Percentiles rank a stretch among this genome's conserved stretches.
Conservation (phyloP, 2,113 vertebrate species). For the Atherinomorus stipes region DNA sequence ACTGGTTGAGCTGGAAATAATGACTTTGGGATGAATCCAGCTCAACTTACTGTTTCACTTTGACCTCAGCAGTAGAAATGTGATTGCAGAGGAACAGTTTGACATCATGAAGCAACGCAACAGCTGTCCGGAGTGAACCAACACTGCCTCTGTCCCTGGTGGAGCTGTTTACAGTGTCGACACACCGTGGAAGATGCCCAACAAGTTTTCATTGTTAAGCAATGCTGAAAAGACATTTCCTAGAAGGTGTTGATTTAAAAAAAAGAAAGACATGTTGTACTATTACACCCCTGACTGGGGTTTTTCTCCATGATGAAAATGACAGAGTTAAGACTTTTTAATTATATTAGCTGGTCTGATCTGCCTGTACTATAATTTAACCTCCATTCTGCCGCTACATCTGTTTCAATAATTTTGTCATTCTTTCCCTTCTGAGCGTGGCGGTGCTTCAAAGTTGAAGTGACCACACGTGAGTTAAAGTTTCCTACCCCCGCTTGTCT, state of each 20-base stretch:
- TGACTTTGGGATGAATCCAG: background rate
- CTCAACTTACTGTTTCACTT: background rate
- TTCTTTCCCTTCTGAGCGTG: slow-evolving; percentile 66
- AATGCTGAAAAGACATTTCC: slow-evolving; percentile 47
- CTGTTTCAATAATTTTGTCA: slow-evolving; percentile 79
- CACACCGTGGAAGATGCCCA: slow-evolving; percentile 15
- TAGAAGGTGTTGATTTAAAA: slow-evolving; percentile 31
- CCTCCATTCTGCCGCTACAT: slow-evolving; percentile 72
- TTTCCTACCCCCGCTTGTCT: slow-evolving; percentile 73
- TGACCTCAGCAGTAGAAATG: background rate
- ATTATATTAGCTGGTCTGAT: slow-evolving; percentile 56
- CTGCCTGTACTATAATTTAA: slow-evolving; percentile 71
- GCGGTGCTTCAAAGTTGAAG: slow-evolving; percentile 71
- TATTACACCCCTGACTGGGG: slow-evolving; percentile 1
- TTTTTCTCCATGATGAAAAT: slow-evolving; percentile 48
- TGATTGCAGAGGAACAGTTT: slow-evolving; percentile 16
- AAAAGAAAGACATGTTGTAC: slow-evolving; percentile 4
- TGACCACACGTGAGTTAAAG: slow-evolving; percentile 80
- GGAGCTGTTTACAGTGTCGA: slow-evolving; percentile 58
- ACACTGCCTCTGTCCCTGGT: slow-evolving; percentile 26
- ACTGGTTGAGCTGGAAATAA: background rate
- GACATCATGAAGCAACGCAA: slow-evolving; percentile 26
- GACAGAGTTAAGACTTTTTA: slow-evolving; percentile 41
- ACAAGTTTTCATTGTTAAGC: slow-evolving; percentile 31
- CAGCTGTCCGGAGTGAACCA: slow-evolving; percentile 46